Base-by-base conservation (phyloP, 2,888 invertebrate species). In the Belgica antarctica region DNA sequence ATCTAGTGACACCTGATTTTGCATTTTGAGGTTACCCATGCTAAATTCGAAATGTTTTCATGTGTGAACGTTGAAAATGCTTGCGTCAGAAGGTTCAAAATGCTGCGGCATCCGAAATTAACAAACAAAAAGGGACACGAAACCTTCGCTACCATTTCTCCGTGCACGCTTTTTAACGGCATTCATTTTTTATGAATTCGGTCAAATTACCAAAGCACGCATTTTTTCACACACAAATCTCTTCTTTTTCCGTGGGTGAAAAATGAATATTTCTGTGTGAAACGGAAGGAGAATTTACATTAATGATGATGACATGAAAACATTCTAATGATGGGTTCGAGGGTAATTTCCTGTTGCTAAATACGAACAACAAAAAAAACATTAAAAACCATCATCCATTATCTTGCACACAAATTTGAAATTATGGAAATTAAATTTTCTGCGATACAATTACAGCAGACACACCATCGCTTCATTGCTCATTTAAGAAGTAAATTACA, bases 231-330 rank as follows among this genome's bases (percentile, higher is more conserved):
- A n/a, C 5, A 15, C 41, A n/a, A n/a, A n/a, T n/a, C n/a, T n/a
- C n/a, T n/a, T n/a, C n/a, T n/a, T n/a, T n/a, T n/a, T n/a, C n/a
- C n/a, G n/a, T n/a, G n/a, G n/a, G n/a, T n/a, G n/a, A n/a, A n/a
- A n/a, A 41, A 10, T 10, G n/a, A 41, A 41, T n/a, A n/a, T 41
- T 41, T 7, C 34, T 12, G 10, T n/a, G n/a, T 41, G 41, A 41
- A 41, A n/a, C n/a, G 41, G 41, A 41, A 41, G 15, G 15, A 41
- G 41, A 41, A 41, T 41, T 41, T 41, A 41, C 41, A 41, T 59
- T 59, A 59, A 59, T 59, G 59, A 59, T 59, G 59, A 59, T 59
- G 59, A 59, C 27, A 59, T 19, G 4, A 19, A 52, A 52, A 19
- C 24, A 52, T 52, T 52, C 12, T 52, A 52, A 52, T 52, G 52